Evolutionary conservation across 1,140 invertebrate species (phyloP).

Genomic region (Centruroides vittatus): DNA sequence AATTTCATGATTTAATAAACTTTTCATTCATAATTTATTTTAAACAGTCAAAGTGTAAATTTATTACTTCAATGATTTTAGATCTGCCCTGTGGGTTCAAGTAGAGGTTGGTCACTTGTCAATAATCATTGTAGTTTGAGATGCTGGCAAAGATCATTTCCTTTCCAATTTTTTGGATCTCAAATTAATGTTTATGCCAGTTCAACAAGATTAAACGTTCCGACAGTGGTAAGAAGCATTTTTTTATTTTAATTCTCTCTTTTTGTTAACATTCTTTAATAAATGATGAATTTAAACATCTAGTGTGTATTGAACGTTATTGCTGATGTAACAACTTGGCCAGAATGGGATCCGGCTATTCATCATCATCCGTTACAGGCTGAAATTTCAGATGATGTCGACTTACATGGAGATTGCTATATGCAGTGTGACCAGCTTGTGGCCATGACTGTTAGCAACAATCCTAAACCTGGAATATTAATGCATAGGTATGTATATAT

Average conservation of each 20-base stretch:
- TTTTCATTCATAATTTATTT: no score
- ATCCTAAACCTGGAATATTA: conserved; percentile 9
- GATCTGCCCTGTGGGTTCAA: conserved; percentile 9
- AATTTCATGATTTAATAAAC: no score
- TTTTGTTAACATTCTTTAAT: neutral
- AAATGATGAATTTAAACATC: neutral
- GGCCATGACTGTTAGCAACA: conserved; percentile 1
- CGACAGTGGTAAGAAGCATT: conserved; percentile 12
- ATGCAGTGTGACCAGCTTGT: conserved; percentile 17
- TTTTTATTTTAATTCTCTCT: neutral
- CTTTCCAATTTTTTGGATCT: conserved; percentile 7
- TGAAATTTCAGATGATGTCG: conserved; percentile 13
- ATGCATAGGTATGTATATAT: conserved; percentile 7
- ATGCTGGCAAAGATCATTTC: conserved; percentile 13
- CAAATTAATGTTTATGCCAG: conserved; percentile 10
- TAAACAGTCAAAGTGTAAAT: no score
- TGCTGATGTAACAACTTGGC: conserved; percentile 16
- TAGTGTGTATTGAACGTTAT: conserved; percentile 16
- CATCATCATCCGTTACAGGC: conserved; percentile 9
- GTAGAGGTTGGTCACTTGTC: conserved; percentile 10
- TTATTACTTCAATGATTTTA: neutral
- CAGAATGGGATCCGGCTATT: conserved; percentile 12
- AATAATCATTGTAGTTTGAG: conserved; percentile 3
- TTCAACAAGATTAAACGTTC: conserved; percentile 6
- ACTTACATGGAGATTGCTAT: conserved; percentile 13